Evolutionary conservation across 2,888 invertebrate species (phyloP).

Genomic region (Fragum sueziense): DNA sequence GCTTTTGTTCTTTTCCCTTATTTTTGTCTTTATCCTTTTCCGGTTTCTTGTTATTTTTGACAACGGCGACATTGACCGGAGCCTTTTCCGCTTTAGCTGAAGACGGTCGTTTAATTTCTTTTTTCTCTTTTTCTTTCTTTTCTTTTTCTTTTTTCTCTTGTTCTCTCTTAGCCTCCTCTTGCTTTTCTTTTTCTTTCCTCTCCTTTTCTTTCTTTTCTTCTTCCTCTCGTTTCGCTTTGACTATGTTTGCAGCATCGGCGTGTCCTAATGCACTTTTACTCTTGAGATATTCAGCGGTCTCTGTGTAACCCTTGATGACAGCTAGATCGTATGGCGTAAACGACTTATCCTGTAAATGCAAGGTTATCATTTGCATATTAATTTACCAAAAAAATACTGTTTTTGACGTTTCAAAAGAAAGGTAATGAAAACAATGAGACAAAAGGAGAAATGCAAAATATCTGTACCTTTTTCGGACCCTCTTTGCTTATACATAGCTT

Average conservation of each 20-base stretch:
- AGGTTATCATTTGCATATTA: not conserved
- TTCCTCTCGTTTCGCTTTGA: conserved; percentile 31
- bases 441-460: conserved; percentile 18
- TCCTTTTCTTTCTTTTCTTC: conserved; percentile 10
- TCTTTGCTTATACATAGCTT: no score
- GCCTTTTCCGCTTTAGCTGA: conserved; percentile 9
- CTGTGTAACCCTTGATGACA: conserved; percentile 91
- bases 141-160: not conserved
- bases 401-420: not conserved
- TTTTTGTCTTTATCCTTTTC: conserved; percentile 21
- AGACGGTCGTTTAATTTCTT: conserved; percentile 9
- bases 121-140: conserved; percentile 5
- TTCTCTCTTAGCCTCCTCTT: conserved; percentile 11
- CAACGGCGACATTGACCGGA: not conserved
- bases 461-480: no score
- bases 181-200: conserved; percentile 6
- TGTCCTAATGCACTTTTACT: conserved; percentile 88
- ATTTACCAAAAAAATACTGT: not conserved
- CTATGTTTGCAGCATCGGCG: conserved; percentile 59
- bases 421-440: not conserved
- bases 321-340: conserved; percentile 97
- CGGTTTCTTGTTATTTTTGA: conserved; percentile 6
- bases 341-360: conserved; percentile 86
- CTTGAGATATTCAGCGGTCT: conserved; percentile 95
- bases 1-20: conserved; percentile 10